Conservation (phyloP, 2,888 invertebrate species). For the Mamestra brassicae region DNA sequence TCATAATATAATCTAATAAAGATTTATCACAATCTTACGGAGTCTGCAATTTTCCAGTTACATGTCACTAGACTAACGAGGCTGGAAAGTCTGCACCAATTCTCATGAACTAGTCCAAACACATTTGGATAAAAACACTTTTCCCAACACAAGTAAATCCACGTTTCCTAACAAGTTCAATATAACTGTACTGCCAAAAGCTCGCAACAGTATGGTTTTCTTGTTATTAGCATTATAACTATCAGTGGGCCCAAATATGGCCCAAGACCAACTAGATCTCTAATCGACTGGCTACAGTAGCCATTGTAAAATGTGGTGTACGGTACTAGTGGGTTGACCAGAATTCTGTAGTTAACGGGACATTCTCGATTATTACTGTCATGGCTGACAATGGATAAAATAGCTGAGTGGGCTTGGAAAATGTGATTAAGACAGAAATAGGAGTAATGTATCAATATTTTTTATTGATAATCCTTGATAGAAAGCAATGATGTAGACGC, state of each 20-base stretch:
- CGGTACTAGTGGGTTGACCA: constrained; percentile 30
- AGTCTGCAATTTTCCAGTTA: no score
- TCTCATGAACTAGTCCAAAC: background rate
- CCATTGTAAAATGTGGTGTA: constrained; percentile 61
- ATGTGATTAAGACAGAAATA: no score
- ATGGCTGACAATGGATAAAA: no score
- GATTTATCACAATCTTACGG: no score
- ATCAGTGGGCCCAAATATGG: constrained; percentile 64
- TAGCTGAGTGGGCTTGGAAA: no score
- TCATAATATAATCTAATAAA: no score
- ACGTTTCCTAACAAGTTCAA: constrained; percentile 18
- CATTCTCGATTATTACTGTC: background rate
- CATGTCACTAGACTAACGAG: no score
- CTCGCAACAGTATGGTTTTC: constrained; percentile 41
- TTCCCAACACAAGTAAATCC: constrained; percentile 6
- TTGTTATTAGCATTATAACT: constrained; percentile 65
- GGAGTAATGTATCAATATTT: no score
- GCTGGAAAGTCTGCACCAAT: background rate
- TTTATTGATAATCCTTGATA: no score
- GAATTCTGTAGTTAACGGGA: background rate
- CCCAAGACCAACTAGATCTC: constrained; percentile 48
- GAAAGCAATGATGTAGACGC: no score
- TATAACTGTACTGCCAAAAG: constrained; percentile 36
- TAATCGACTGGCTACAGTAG: constrained; percentile 63
- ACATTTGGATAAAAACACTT: background rate